These are phyloP conservation scores for Anguilla marmorata DNA, from an alignment of 2,797 vertebrate genomes.

Conservation along the genomic window DNA sequence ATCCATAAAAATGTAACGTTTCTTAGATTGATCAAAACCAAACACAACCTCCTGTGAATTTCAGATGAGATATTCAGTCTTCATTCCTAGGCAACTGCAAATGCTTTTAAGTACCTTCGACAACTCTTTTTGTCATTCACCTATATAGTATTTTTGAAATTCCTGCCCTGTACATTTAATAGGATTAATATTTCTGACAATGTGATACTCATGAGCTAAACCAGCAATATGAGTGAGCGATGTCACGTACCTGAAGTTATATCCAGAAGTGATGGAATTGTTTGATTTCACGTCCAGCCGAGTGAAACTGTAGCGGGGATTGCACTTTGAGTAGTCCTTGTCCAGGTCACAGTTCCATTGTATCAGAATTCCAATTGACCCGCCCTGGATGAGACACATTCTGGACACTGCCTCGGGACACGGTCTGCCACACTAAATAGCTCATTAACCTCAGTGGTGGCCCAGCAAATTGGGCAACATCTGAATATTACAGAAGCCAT, in stretches of 20 bases:
- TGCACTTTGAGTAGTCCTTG: conserved; percentile 81
- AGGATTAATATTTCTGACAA: background rate
- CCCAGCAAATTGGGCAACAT: background rate
- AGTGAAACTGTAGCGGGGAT: conserved; percentile 87
- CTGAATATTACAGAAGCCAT: background rate
- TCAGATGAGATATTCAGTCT: background rate
- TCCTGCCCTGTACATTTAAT: background rate
- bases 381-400: conserved; percentile 73
- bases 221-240: background rate
- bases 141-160: background rate
- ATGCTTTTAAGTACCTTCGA: background rate
- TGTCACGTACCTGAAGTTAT: conserved; percentile 88
- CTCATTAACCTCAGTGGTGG: background rate
- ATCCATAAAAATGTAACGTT: background rate
- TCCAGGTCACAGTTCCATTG: conserved; percentile 96
- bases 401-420: background rate
- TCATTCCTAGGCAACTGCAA: background rate
- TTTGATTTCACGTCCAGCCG: conserved; percentile 80
- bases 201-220: background rate
- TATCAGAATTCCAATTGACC: conserved; percentile 88
- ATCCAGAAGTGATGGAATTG: conserved; percentile 81
- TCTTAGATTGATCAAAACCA: background rate
- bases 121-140: background rate
- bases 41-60: background rate
- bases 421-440: background rate